These are phyloP conservation scores for Fopius arisanus DNA, from an alignment of 1,140 invertebrate species.

Conservation along the genomic window DNA sequence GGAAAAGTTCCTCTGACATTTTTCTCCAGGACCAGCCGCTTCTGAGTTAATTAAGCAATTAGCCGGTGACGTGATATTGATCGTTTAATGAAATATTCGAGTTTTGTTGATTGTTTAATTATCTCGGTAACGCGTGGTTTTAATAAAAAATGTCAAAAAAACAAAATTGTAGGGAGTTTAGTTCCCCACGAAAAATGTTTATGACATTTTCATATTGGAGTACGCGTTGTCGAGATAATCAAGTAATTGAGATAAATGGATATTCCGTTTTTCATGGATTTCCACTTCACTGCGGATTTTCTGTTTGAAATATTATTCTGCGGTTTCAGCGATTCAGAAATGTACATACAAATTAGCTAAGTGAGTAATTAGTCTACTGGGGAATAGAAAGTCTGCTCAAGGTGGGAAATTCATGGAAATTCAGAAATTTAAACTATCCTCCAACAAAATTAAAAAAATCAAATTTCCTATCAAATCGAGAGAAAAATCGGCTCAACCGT, in stretches of 20 bases:
- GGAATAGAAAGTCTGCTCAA: not conserved
- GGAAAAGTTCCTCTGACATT: not conserved
- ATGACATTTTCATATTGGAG: too few relatives aligned
- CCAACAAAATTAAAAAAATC: not conserved
- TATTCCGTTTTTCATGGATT: not conserved
- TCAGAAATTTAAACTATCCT: too few relatives aligned
- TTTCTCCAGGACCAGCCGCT: too few relatives aligned
- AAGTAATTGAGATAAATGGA: not conserved
- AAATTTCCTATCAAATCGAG: not conserved
- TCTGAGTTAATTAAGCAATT: too few relatives aligned
- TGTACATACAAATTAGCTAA: constrained; percentile 14
- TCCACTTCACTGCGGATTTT: not conserved
- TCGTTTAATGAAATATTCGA: too few relatives aligned
- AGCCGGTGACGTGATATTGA: too few relatives aligned
- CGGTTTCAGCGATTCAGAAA: not conserved
- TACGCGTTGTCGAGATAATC: not conserved
- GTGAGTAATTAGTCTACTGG: constrained; percentile 3
- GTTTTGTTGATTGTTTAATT: too few relatives aligned
- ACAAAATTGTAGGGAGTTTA: too few relatives aligned
- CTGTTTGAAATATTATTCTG: constrained; percentile 3
- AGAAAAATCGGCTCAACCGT: not conserved
- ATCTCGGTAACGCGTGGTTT: too few relatives aligned
- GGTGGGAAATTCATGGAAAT: not conserved
- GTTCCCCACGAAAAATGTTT: too few relatives aligned
- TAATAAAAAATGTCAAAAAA: too few relatives aligned